These are phyloP conservation scores for Pitangus sulphuratus DNA, from an alignment of 2,797 vertebrate species.

Conservation along the genomic window DNA sequence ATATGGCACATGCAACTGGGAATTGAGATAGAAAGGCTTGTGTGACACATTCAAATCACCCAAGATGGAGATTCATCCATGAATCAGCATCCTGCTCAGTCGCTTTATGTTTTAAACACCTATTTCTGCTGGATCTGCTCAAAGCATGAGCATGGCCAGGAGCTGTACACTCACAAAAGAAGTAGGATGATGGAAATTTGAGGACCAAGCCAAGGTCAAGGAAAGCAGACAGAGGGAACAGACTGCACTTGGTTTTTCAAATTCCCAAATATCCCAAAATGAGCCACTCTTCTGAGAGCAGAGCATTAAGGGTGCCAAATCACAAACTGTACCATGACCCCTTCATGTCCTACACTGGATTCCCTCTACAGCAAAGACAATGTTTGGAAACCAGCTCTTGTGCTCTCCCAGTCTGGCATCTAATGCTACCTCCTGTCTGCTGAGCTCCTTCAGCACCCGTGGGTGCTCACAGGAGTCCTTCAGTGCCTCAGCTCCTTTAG, in stretches of 20 bases:
- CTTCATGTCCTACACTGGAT: not conserved
- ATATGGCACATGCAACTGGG: not conserved
- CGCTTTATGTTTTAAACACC: not conserved
- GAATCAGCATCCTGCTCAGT: not conserved
- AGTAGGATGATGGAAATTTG: not conserved
- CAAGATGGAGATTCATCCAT: not conserved
- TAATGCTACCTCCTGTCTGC: not conserved
- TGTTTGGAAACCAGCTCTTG: not conserved
- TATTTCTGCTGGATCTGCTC: not conserved
- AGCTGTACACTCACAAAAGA: not conserved
- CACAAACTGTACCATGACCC: rapidly evolving
- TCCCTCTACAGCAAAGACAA: not conserved
- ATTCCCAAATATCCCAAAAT: not conserved
- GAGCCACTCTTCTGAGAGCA: not conserved
- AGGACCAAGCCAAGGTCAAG: not conserved
- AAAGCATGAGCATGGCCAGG: not conserved
- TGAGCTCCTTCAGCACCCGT: not conserved
- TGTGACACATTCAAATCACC: not conserved
- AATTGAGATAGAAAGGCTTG: not conserved
- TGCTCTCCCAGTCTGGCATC: not conserved
- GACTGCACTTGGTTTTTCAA: not conserved
- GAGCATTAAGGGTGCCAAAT: not conserved
- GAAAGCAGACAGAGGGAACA: not conserved
- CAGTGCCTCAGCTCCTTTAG: not conserved
- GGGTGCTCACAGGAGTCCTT: not conserved